Evolutionary conservation across 2,888 invertebrate species (phyloP), one percentile per base, ranked within the genome.

Genomic region (Tigriopus californicus): DNA sequence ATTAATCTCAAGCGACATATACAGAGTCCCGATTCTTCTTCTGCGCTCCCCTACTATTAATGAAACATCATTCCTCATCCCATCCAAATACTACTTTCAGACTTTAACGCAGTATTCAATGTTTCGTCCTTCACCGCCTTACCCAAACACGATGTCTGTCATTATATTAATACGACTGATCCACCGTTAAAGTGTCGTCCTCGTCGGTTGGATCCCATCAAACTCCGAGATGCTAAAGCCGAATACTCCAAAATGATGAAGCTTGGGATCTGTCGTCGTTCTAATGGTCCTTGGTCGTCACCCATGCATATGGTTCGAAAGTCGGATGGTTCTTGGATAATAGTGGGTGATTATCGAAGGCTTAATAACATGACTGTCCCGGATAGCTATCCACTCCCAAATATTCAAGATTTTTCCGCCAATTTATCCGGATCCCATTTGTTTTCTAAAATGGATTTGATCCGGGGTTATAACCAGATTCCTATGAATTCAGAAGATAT

Each of bases 301-400:
- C 72, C 69, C 2, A 62, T 73, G 1, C 67, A 68, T 51, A 60
- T 68, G 62, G 68, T 67, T 65, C 63, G 62, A 13, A 67, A 69
- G 52, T 60, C 66, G 51, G 55, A 61, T n/a, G 64, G 62, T 6
- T 63, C 63, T 1, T 71, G 67, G 59, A 67, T 68, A 62, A 67
- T 65, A 65, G 73, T 71, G 58, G 71, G 71, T 5, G 70, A 66
- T 63, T 73, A 71, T 60, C 61, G 71, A 1, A 18, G 25, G 0
- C 62, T 71, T 0, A 73, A 71, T 61, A 60, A 66, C 0, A 61
- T 62, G 18, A 69, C 69, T 0, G 63, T 64, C 6, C 68, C 64
- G 0, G 70, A 70, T 61, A 52, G 66, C 69, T 60, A 73, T 73
- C 68, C 69, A 0, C 61, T 69, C 61, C 68, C 71, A 8, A 46